Base-by-base conservation (phyloP, 2,888 invertebrate genomes). In the Monochamus alternatus region DNA sequence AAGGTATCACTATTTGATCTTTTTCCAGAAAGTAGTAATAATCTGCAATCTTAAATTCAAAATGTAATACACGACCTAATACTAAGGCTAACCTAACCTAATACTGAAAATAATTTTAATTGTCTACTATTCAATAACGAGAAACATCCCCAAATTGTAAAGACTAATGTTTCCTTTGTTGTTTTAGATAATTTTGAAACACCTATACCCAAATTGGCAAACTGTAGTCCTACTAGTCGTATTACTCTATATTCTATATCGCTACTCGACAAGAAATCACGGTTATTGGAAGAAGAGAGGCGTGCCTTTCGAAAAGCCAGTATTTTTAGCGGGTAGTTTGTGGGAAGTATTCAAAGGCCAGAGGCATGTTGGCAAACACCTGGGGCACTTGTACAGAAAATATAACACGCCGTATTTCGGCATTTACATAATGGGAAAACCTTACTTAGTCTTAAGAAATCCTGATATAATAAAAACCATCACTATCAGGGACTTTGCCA, bases 351-450 rank as follows among this genome's bases (percentile, higher is more conserved):
- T 84, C 65, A 81, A 78, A 14, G 85, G 85, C 10, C 83, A 82
- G 81, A 77, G 78, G 10, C 88, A 88, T n/a, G 82, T 88, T 14
- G 88, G 87, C 0, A 86, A 87, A 63, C 87, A 85, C 62, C 75
- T 88, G 4, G 85, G 87, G 68, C 74, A 86, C 44, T 81, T 89
- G 30, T 89, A 89, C 81, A 82, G 84, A 74, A 84, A 82, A 78
- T 84, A 84, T 73, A 82, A 81, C 47, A 85, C 82, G 12, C 85
- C 85, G 0, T 89, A 86, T 78, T 86, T 90, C 22, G 91, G 91
- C 2, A 88, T 90, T 65, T 90, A 89, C 79, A 89, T 90, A 44
- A 86, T 90, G 71, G 88, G 90, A 75, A 89, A 89, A 74, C 91
- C 91, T 0, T 89, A 89, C 64, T 75, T 91, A 1, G 84, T 91